Percentiles rank a stretch among this genome's conserved stretches.
phyloP scores from a whole-genome alignment of 1,140 invertebrate species.

The Ectropis grisescens region DNA sequence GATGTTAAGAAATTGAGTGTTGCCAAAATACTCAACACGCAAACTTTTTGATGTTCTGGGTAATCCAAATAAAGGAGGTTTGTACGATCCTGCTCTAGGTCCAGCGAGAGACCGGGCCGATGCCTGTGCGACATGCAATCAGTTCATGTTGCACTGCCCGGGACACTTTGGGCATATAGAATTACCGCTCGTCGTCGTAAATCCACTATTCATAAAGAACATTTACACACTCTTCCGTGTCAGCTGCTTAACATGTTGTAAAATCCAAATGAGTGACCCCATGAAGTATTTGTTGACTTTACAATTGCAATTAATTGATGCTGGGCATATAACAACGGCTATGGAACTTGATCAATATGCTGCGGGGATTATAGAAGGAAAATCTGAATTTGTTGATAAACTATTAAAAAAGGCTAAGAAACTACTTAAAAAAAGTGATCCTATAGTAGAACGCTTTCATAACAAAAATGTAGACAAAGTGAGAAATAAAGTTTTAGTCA shows the following conservation, averaged over 20 bases:
- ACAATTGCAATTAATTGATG: slow-evolving; percentile 82
- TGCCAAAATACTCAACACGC: slow-evolving; percentile 84
- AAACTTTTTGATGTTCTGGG: slow-evolving; percentile 88
- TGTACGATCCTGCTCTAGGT: slow-evolving; percentile 88
- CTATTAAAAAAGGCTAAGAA: slow-evolving; percentile 54
- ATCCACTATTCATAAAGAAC: slow-evolving; percentile 89
- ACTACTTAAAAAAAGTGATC: slow-evolving; percentile 48
- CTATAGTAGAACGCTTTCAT: slow-evolving; percentile 45
- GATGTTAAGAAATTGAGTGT: slow-evolving; percentile 93
- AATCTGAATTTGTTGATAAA: slow-evolving; percentile 35
- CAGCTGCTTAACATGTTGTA: slow-evolving; percentile 80
- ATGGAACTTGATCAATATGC: slow-evolving; percentile 74
- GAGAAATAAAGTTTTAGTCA: slow-evolving; percentile 72
- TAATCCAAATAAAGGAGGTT: slow-evolving; percentile 84
- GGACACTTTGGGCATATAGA: slow-evolving; percentile 97
- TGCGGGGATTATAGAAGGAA: slow-evolving; percentile 41
- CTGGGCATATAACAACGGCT: slow-evolving; percentile 81
- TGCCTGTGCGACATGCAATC: slow-evolving; percentile 86
- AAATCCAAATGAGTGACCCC: slow-evolving; percentile 78
- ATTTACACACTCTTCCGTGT: slow-evolving; percentile 78
- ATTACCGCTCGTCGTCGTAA: slow-evolving; percentile 91
- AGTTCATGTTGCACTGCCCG: slow-evolving; percentile 79
- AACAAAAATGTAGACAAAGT: slow-evolving; percentile 76
- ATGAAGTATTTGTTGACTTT: slow-evolving; percentile 77
- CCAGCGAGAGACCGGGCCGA: slow-evolving; percentile 74